Conservation (phyloP, 1,140 invertebrate genomes). For the Acromyrmex charruanus region DNA sequence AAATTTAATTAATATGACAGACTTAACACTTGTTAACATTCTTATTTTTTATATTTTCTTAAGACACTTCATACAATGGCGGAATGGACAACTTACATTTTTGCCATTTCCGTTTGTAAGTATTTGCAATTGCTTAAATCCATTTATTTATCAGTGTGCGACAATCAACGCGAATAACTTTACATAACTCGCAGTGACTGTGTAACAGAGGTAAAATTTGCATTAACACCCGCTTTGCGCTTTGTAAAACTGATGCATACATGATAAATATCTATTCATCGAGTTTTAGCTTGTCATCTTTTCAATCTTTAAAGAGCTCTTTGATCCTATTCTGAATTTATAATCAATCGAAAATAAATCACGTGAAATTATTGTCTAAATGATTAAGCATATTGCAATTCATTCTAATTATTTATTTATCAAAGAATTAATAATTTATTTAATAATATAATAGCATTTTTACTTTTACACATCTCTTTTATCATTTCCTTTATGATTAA, state of each 20-base stretch:
- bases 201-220: constrained; percentile 25
- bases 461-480: neutral
- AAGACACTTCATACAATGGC: too few species aligned
- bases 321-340: neutral
- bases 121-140: constrained; percentile 38
- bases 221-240: neutral
- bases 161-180: constrained; percentile 27
- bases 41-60: neutral
- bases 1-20: neutral
- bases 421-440: neutral
- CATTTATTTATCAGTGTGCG: neutral
- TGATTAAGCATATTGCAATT: too few species aligned
- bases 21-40: neutral
- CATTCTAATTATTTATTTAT: constrained; percentile 24
- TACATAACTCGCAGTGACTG: constrained; percentile 20
- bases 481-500: neutral
- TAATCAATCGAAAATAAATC: neutral
- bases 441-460: neutral
- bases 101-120: neutral
- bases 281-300: neutral
- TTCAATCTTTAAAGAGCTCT: neutral
- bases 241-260: constrained; percentile 26
- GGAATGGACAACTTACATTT: neutral
- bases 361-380: neutral
- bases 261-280: constrained; percentile 25